phyloP scores from a whole-genome alignment of 37 sponge, comb jelly and placozoan species.

The Agelas oroides region DNA sequence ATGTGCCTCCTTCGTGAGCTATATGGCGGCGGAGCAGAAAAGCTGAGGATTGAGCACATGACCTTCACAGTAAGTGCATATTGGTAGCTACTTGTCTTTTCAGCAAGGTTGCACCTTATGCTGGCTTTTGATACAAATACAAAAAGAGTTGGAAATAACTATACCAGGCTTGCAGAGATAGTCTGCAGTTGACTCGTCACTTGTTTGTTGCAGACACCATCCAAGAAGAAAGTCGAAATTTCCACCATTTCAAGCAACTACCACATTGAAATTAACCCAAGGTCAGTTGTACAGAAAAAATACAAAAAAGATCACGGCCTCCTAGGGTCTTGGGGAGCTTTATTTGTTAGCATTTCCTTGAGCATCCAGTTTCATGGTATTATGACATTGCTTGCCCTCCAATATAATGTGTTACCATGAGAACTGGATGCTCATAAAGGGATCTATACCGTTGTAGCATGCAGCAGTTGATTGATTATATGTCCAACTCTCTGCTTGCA shows the following conservation, averaged over 20 bases:
- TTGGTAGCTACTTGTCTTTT: background rate
- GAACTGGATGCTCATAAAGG: no score
- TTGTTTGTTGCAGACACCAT: conserved; percentile 83
- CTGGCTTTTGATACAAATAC: background rate
- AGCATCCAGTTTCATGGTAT: no score
- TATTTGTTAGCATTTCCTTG: no score
- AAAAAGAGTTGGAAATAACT: background rate
- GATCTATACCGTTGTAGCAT: no score
- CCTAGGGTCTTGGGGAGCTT: no score
- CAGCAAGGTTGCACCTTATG: background rate
- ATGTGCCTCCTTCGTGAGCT: conserved; percentile 95
- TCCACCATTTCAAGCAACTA: conserved; percentile 96
- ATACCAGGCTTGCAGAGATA: background rate
- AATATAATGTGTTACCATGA: no score
- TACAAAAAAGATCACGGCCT: no score
- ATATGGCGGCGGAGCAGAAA: conserved; percentile 97
- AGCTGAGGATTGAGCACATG: conserved; percentile 95
- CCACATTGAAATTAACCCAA: conserved; percentile 97
- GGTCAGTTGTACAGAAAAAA: conserved; percentile 54
- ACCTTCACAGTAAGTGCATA: conserved; percentile 72
- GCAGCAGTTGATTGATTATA: no score
- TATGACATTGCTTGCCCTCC: no score
- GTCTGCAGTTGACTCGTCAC: background rate
- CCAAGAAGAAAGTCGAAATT: conserved; percentile 97
- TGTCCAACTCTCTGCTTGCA: no score